Percentiles rank a stretch among this genome's conserved stretches.
Evolutionary conservation across 2,797 vertebrate species (phyloP).

Genomic region (Notoglanidium macrostoma): DNA sequence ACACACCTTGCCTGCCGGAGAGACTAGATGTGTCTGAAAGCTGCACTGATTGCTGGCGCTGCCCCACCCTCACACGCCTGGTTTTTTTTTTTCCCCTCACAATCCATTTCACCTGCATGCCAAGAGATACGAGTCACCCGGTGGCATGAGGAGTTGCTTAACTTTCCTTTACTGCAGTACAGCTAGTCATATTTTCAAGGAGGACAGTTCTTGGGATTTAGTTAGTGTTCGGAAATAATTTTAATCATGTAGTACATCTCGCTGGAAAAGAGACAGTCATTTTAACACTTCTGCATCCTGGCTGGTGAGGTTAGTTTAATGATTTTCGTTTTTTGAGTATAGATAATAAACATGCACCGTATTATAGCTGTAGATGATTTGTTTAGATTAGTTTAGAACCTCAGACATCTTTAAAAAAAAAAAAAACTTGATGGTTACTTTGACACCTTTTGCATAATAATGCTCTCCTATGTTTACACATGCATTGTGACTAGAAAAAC

Average conservation of each 20-base stretch:
- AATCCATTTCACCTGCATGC: slow-evolving; percentile 50
- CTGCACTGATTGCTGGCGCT: slow-evolving; percentile 36
- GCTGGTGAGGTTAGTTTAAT: not conserved
- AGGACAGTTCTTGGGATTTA: not conserved
- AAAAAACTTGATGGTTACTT: not conserved
- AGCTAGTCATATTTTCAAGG: not conserved
- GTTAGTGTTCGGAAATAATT: not conserved
- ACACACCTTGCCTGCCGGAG: slow-evolving; percentile 27
- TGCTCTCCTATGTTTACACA: slow-evolving; percentile 27
- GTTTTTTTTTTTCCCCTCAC: slow-evolving; percentile 21
- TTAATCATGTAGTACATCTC: no score
- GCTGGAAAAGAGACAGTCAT: not conserved
- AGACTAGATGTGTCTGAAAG: slow-evolving; percentile 36
- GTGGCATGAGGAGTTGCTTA: slow-evolving; percentile 7
- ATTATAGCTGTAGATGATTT: no score
- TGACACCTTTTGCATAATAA: slow-evolving; percentile 2
- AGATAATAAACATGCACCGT: not conserved
- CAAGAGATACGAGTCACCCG: slow-evolving; percentile 35
- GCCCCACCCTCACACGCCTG: slow-evolving; percentile 53
- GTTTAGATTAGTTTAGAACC: not conserved
- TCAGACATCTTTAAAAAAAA: not conserved
- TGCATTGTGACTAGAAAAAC: slow-evolving; percentile 38
- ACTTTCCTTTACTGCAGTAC: not conserved
- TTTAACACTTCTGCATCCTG: not conserved
- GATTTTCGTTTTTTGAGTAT: not conserved